Base-by-base conservation (phyloP, 1,140 invertebrate genomes). In the Drosophila arawakana region DNA sequence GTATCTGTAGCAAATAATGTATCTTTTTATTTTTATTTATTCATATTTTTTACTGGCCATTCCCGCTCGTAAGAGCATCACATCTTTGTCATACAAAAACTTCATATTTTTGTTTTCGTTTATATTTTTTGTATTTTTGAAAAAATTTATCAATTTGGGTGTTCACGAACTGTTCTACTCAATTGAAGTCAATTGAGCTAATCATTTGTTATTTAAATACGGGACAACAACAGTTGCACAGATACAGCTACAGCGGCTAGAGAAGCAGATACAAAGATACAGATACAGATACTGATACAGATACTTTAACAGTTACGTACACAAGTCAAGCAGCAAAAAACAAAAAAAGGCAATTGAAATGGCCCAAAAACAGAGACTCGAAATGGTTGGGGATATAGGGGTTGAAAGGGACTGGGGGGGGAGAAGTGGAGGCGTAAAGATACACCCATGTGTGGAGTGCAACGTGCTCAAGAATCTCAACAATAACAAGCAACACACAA, bases 171-270 rank as follows among this genome's bases (percentile, higher is more conserved):
- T 54, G 55, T 46, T 59, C 62, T 25, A 71, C 55, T 71, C 82
- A 86, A 86, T 86, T 86, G 82, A 88, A 86, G 76, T 80, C 82
- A 86, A 86, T 86, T 86, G 82, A 86, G 82, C 82, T 82, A 86
- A 86, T 86, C 79, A 86, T 88, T 85, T 72, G 81, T 78, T 78
- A 85, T 85, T 81, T 86, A 85, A 86, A 85, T 86, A 76, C 78
- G 78, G 78, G 77, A 67, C 80, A 78, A 57, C 76, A 84, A 76
- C 52, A 49, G 71, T 49, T 61, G 60, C 72, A 54, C 63, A 59
- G 57, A 47, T 67, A 66, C 34, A 67, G 25, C 43, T 41, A 34
- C 15, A 55, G 59, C 3, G 25, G 50, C n/a, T 49, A 21, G 41
- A 71, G 50, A 49, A 46, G 46, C 61, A 57, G 54, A 44, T 57